A percentile compares a stretch with the other conserved stretches of the same genome.
phyloP scores from a whole-genome alignment of 2,888 invertebrate genomes.

The Tanytarsus gracilentus region DNA sequence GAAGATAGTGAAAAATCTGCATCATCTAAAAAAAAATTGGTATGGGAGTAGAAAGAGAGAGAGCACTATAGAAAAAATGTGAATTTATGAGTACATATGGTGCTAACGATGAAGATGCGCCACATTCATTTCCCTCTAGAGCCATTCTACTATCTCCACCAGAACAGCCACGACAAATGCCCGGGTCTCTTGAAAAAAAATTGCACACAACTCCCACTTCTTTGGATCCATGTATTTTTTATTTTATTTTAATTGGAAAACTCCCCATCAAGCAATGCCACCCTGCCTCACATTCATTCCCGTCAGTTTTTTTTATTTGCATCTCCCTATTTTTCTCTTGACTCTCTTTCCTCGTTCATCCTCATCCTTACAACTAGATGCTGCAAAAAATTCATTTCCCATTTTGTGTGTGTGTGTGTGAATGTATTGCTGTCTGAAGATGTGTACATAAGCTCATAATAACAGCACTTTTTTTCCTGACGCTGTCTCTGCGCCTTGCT shows the following conservation, averaged over 20 bases:
- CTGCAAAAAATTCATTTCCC: background rate
- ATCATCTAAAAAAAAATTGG: background rate
- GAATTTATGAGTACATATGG: conserved; percentile 20
- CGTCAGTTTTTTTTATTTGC: background rate
- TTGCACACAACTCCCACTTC: conserved; percentile 11
- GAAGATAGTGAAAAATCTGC: too few species aligned
- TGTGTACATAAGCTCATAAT: conserved; percentile 14
- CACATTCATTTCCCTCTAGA: background rate
- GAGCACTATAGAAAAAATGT: background rate
- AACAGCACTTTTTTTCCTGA: conserved; percentile 22
- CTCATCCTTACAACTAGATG: background rate
- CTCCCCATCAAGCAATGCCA: background rate
- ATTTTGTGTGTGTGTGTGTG: conserved; percentile 1
- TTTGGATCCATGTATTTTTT: conserved; percentile 12
- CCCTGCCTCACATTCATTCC: conserved; percentile 4
- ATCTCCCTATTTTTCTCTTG: background rate
- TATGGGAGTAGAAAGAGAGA: background rate
- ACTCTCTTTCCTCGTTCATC: background rate
- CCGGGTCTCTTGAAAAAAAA: conserved; percentile 27
- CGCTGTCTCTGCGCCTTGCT: conserved; percentile 9
- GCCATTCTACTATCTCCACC: background rate
- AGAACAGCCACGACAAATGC: conserved; percentile 14
- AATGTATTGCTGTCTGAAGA: conserved; percentile 27
- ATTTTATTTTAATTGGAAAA: conserved; percentile 29
- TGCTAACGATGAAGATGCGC: conserved; percentile 2